Percentiles rank a stretch among this genome's conserved stretches.
phyloP scores from a whole-genome alignment of 2,888 invertebrate genomes.

The Oeneis ivallda region DNA sequence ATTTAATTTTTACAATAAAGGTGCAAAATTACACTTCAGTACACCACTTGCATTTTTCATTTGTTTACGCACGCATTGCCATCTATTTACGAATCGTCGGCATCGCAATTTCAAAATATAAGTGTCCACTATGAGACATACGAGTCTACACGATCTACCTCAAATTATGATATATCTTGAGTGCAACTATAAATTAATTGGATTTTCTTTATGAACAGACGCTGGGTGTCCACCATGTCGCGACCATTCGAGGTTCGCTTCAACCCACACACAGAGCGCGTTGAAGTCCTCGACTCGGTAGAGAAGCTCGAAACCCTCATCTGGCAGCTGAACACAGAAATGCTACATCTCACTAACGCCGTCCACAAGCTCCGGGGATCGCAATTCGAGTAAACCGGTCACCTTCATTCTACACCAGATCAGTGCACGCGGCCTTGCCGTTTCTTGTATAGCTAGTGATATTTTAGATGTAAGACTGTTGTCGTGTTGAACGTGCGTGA shows the following conservation, averaged over 20 bases:
- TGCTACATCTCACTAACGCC: conserved; percentile 93
- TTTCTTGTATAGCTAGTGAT: conserved; percentile 80
- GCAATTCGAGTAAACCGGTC: conserved; percentile 76
- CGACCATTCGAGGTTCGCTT: conserved; percentile 98
- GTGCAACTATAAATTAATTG: not conserved
- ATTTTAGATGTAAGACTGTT: conserved; percentile 76
- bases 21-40: no score
- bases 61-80: no score
- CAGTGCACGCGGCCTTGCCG: conserved; percentile 72
- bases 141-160: no score
- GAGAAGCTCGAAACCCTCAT: conserved; percentile 92
- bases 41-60: no score
- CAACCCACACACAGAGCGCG: conserved; percentile 98
- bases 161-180: not conserved
- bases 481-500: conserved; percentile 69
- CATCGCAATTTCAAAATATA: no score
- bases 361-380: conserved; percentile 91
- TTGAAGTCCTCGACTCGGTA: conserved; percentile 96
- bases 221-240: conserved; percentile 96
- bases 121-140: no score
- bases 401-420: conserved; percentile 52
- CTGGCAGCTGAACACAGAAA: conserved; percentile 92
- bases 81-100: no score
- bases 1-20: no score
- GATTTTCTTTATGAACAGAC: conserved; percentile 70